Percentiles rank a stretch among this genome's conserved stretches.
Evolutionary conservation across 2,797 vertebrate species (phyloP).

Genomic region (Silurus lanzhouensis): DNA sequence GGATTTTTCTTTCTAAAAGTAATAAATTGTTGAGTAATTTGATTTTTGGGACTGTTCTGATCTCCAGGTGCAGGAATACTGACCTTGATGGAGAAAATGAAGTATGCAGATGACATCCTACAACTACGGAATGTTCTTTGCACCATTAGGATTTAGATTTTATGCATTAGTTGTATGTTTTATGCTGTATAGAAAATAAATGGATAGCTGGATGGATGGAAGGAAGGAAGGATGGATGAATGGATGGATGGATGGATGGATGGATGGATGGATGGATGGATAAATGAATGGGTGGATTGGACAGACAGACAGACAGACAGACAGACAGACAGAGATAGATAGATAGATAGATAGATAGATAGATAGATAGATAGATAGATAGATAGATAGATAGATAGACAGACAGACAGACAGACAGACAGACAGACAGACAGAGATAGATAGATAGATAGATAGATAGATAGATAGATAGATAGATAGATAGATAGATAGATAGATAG

Average conservation of each 20-base stretch:
- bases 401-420: neutral
- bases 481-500: neutral
- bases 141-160: conserved; percentile 1
- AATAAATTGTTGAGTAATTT: neutral
- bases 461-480: neutral
- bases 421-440: neutral
- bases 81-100: conserved; percentile 16
- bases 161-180: too few relatives aligned
- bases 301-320: too few relatives aligned
- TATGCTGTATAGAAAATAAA: neutral
- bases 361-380: neutral
- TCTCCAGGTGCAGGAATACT: neutral
- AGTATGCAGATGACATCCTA: neutral
- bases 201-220: neutral
- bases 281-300: too few relatives aligned
- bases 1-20: neutral
- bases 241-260: too few relatives aligned
- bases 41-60: neutral
- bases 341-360: neutral
- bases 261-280: neutral
- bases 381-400: neutral
- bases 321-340: neutral
- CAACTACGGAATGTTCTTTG: neutral
- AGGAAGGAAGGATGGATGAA: neutral
- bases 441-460: neutral